Base-by-base conservation (phyloP, 2,113 vertebrate species). In the Sisor rabdophorus region DNA sequence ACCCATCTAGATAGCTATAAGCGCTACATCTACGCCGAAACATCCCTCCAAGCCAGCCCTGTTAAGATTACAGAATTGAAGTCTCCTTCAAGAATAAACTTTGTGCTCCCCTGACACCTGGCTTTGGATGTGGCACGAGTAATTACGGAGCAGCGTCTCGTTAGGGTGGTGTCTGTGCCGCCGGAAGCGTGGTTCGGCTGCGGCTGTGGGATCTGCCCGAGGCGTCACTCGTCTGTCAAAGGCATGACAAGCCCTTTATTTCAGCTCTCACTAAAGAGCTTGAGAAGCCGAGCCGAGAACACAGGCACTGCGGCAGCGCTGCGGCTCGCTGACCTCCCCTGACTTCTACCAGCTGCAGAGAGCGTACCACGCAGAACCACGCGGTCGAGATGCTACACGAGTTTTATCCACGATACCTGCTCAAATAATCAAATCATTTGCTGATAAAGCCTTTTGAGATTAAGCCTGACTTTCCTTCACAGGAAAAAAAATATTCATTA, bases 201-300 rank as follows among this genome's bases (percentile, higher is more conserved):
- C 87, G 79, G 85, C 87, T 91, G 83, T 75, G 79, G 87, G 88
- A 88, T 61, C 82, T 85, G 88, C 87, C 88, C 73, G 71, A 89
- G 88, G 88, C 87, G 3, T 80, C 83, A 86, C 83, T 82, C 82
- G 80, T 48, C 85, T 87, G 85, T 88, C 86, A 88, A 84, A 85
- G 87, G 50, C 75, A 60, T 61, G 80, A 80, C 78, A 86, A 84
- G 84, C 82, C 85, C 79, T 78, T 87, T 77, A 81, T 84, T 83
- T 83, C 84, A 68, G 68, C 73, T 76, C 77, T 54, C 67, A 67
- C 73, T 80, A 28, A 52, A 76, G 58, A 63, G 69, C 79, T 76
- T 55, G 73, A 71, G 60, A 73, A 40, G 55, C 69, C 47, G 59
- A 73, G 67, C 17, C 24, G 36, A 73, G 67, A 80, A 67, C 64